A percentile compares a stretch with the other conserved stretches of the same genome.
phyloP scores from a whole-genome alignment of 2,888 invertebrate genomes.

The Pycnomerus fuliginosus region DNA sequence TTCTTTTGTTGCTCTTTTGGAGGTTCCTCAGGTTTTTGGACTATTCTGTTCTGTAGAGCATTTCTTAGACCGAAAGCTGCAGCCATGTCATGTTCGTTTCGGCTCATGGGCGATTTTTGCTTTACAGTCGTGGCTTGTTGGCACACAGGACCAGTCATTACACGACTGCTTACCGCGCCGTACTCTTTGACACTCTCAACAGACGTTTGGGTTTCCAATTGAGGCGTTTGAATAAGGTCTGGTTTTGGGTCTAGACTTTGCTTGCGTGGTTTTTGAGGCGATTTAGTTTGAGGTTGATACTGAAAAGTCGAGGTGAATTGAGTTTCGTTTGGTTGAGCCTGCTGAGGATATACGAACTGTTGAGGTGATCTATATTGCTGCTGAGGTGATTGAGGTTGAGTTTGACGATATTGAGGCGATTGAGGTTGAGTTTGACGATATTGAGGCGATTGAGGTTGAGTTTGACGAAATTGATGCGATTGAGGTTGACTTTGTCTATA shows the following conservation, averaged over 20 bases:
- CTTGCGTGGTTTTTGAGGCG: slow-evolving; percentile 10
- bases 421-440: slow-evolving; percentile 17
- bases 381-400: slow-evolving; percentile 15
- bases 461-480: slow-evolving; percentile 22
- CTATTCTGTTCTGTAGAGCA: slow-evolving; percentile 59
- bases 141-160: slow-evolving; percentile 74
- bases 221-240: slow-evolving; percentile 28
- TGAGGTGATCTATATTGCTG: slow-evolving; percentile 16
- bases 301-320: slow-evolving; percentile 36
- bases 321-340: slow-evolving; percentile 18
- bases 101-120: slow-evolving; percentile 57
- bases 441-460: slow-evolving; percentile 23
- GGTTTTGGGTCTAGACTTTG: slow-evolving; percentile 19
- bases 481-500: slow-evolving; percentile 17
- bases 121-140: slow-evolving; percentile 69
- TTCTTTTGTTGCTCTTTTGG: slow-evolving; percentile 11
- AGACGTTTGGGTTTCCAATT: slow-evolving; percentile 42
- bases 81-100: slow-evolving; percentile 58
- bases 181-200: slow-evolving; percentile 53
- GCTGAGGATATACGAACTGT: slow-evolving; percentile 1
- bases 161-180: slow-evolving; percentile 64
- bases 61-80: slow-evolving; percentile 57
- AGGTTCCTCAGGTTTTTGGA: slow-evolving; percentile 28
- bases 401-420: slow-evolving; percentile 22
- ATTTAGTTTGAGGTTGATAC: slow-evolving; percentile 27